phyloP scores from a whole-genome alignment of 2,113 vertebrate species.

The Mellivora capensis region DNA sequence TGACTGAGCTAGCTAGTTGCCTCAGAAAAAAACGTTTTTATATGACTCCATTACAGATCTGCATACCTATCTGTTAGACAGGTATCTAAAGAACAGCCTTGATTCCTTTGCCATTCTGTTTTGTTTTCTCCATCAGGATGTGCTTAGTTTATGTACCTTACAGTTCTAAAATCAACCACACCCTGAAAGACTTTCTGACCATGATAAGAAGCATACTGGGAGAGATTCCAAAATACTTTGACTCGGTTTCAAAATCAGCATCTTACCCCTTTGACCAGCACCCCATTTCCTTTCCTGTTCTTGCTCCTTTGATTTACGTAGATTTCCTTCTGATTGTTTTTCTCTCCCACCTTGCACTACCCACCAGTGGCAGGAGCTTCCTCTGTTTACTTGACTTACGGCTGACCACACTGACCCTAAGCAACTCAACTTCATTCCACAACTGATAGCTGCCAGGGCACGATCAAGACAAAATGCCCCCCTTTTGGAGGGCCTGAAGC shows the following conservation, averaged over 20 bases:
- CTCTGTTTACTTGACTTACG: background rate
- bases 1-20: background rate
- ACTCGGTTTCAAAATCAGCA: background rate
- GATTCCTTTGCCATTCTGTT: background rate
- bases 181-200: background rate
- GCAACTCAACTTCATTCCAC: background rate
- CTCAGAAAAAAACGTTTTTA: background rate
- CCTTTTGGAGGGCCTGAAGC: background rate
- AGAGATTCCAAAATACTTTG: background rate
- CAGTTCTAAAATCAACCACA: background rate
- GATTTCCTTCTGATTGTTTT: background rate
- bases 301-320: background rate
- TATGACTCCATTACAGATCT: background rate
- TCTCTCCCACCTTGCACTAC: no score
- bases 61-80: background rate
- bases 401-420: background rate
- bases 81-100: background rate
- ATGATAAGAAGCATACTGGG: background rate
- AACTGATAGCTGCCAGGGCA: background rate
- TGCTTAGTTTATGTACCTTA: background rate
- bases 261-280: background rate
- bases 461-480: background rate
- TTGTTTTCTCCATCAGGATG: background rate
- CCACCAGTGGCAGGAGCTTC: no score
- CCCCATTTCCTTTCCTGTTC: background rate